phyloP scores from a whole-genome alignment of 1,140 invertebrate genomes.

The Leptoteleia sp. region DNA sequence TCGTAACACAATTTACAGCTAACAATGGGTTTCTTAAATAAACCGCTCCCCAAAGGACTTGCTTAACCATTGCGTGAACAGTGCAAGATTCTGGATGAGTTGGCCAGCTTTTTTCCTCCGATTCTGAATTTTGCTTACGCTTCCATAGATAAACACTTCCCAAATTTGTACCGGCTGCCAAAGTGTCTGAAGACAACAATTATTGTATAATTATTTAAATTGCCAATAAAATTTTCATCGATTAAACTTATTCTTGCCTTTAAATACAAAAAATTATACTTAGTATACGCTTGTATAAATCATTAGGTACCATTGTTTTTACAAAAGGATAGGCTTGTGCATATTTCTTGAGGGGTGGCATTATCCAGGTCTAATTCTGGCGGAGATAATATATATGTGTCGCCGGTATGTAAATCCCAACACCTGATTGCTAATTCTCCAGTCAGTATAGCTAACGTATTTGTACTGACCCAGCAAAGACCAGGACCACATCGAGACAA shows the following conservation, averaged over 20 bases:
- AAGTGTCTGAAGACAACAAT: constrained; percentile 66
- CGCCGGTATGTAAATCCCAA: constrained; percentile 96
- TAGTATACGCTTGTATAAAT: no score
- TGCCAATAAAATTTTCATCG: no score
- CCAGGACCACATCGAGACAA: constrained; percentile 81
- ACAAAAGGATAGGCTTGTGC: constrained; percentile 79
- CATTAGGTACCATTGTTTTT: constrained; percentile 81
- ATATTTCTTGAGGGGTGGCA: constrained; percentile 76
- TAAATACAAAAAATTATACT: no score
- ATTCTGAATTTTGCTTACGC: constrained; percentile 75
- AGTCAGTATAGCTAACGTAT: constrained; percentile 88
- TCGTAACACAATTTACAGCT: constrained; percentile 92
- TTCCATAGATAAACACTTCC: constrained; percentile 96
- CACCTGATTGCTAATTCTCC: constrained; percentile 91
- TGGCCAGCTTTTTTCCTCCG: constrained; percentile 83
- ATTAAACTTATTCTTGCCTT: no score
- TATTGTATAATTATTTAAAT: background rate
- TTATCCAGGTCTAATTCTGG: constrained; percentile 69
- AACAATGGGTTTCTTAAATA: constrained; percentile 86
- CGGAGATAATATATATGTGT: constrained; percentile 91
- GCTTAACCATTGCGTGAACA: constrained; percentile 87
- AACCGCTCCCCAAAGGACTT: constrained; percentile 87
- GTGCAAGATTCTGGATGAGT: constrained; percentile 83
- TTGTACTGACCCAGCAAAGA: constrained; percentile 87
- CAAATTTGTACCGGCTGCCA: constrained; percentile 95